Evolutionary conservation across 2,797 vertebrate species (phyloP).

Genomic region (Melopsittacus undulatus): DNA sequence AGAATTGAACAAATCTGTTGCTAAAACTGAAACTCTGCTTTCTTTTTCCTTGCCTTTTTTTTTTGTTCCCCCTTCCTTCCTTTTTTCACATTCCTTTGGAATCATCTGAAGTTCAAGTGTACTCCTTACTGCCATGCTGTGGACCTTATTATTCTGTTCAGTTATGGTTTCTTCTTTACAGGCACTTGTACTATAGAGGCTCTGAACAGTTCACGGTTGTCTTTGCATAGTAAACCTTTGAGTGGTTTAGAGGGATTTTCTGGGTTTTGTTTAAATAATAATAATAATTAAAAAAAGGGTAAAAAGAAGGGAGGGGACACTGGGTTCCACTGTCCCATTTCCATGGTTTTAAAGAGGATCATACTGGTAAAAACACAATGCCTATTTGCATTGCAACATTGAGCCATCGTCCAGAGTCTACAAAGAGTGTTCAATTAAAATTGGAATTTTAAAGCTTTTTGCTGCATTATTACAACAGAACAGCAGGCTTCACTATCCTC

Average conservation of each 20-base stretch:
- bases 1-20: not conserved
- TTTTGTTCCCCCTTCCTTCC: too few relatives aligned
- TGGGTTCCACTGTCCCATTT: not conserved
- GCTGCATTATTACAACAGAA: not conserved
- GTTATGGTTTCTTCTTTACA: not conserved
- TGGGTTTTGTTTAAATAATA: not conserved
- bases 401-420: not conserved
- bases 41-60: not conserved
- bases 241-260: not conserved
- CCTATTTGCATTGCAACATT: not conserved
- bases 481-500: not conserved
- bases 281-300: not conserved
- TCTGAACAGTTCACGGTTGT: not conserved
- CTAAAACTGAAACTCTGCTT: not conserved
- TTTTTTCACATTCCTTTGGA: not conserved
- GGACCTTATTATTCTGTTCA: not conserved
- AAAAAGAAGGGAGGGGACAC: accelerated
- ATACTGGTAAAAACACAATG: not conserved
- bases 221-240: not conserved
- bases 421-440: not conserved
- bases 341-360: not conserved
- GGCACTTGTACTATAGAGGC: not conserved
- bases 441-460: not conserved
- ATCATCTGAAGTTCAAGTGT: not conserved
- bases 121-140: not conserved